Base-by-base conservation (phyloP, 2,797 vertebrate genomes). In the Gorsachius magnificus region DNA sequence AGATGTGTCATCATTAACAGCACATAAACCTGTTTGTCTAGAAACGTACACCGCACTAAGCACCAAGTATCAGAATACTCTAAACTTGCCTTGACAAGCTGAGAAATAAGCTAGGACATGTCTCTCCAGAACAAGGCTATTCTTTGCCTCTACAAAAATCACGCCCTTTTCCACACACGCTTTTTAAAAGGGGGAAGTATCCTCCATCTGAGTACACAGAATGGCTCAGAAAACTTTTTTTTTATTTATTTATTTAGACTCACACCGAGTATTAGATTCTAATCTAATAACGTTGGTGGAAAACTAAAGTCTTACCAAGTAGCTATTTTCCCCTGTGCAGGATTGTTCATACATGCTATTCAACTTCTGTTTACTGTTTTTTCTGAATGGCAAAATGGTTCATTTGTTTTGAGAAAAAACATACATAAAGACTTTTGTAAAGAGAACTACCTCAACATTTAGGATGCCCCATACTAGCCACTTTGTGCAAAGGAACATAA, bases 11-110 rank as follows among this genome's bases (percentile, higher is more conserved):
- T 83, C 72, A 43, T 16, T 54, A 90, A 57, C 15, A 83, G 72
- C 76, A 81, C 82, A 89, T 51, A 95, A 96, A 97, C 94, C 94
- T 93, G 96, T 96, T 92, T 86, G 90, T 83, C 95, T 53, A 79
- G 92, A 92, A 94, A 88, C 0, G 0, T 41, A 48, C 21, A 76
- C 10, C 0, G 0, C 14, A 16, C 35, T 20, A 28, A 78, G 69
- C 71, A 77, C 22, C 48, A 25, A 60, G 56, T 31, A 94, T 60
- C 54, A 79, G n/a, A 90, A 87, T 50, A 93, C 38, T 45, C 71
- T 54, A 25, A 77, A 83, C 90, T 72, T 94, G 95, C 65, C 82
- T 71, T 51, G 61, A 81, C 96, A 94, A 86, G 96, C 58, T 43
- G 63, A 57, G 82, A 58, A 83, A 78, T 72, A 80, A 91, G 91